Evolutionary conservation across 2,797 vertebrate genomes (phyloP), one percentile per base, ranked within the genome.

Genomic region (Coccyzus lansbergi): DNA sequence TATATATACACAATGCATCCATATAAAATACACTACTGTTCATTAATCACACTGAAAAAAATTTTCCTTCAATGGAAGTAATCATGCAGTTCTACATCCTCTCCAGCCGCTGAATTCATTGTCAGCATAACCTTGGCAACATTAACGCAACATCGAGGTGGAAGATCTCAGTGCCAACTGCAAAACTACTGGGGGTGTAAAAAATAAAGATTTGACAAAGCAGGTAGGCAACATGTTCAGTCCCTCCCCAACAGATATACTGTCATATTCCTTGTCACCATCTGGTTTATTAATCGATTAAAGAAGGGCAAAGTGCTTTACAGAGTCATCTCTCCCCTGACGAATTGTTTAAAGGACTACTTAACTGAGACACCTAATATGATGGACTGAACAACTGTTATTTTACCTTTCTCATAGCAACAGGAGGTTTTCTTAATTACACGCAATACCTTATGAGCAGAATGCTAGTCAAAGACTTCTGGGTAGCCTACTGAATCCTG

Each of bases 121-220:
- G 74, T 93, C 70, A 95, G 48, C 52, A 48, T 59, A 91, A 90
- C 71, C 70, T 84, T 82, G 78, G 83, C 59, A 86, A 38, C 6
- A 19, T 16, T 52, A 79, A 62, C 9, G 18, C 33, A 79, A 44
- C 59, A 72, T 76, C 67, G 82, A 63, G 92, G 48, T 49, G 34
- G 46, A 86, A 82, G 42, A 82, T 46, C 34, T 70, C 38, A 26
- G 16, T 67, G 53, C 24, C 34, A 44, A 44, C 34, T 65, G 14
- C 25, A 88, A 81, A 83, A 68, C 24, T 80, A 46, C 40, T 52
- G 18, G 14, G 8, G 10, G 36, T 17, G 4, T 24, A 46, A 62
- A 24, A 31, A 46, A 46, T 55, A 12, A 60, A 46, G 7, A 33
- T 26, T 51, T 49, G 29, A 51, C 60, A n/a, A 60, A 84, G 83